Evolutionary conservation across 2,888 invertebrate genomes (phyloP), one percentile per base, ranked within the genome.

Genomic region (Cacoxenus indagator): DNA sequence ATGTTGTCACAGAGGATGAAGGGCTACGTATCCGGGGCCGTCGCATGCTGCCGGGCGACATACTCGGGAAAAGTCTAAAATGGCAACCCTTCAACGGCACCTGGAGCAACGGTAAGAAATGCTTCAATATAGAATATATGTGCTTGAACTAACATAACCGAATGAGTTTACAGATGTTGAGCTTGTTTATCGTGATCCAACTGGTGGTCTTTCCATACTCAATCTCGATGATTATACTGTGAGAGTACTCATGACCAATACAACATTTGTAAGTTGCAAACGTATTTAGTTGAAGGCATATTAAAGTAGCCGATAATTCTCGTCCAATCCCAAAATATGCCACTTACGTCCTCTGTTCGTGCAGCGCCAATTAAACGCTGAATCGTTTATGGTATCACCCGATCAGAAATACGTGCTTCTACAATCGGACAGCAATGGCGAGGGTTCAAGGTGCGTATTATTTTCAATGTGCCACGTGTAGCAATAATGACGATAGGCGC

Each of bases 191-290:
- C 90, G 92, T 72, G 94, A 95, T 88, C 90, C 92, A 45, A 91
- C 93, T 87, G 95, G 95, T 0, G 95, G 95, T 9, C 90, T 96
- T 65, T 92, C 94, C 51, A 90, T 95, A 74, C 92, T 94, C 89
- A 93, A 95, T 88, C 93, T 94, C 64, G 91, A 92, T 79, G 93
- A 93, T 86, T 91, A 93, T 84, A 93, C 93, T 80, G 91, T 92
- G 64, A 90, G 92, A 75, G 90, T 92, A 73, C 91, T 95, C 69
- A 93, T 95, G 92, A 93, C 93, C 83, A 95, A 95, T 88, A 92
- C 93, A 67, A 94, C 94, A 69, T 94, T 95, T 87, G 95, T 95
- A 90, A 94, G 94, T 93, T 19, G 19, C 14, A 51, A 51, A 51
- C 14, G n/a, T n/a, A n/a, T n/a, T n/a, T n/a, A n/a, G n/a, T n/a